Percentiles rank a stretch among this genome's conserved stretches.
Evolutionary conservation across 2,113 vertebrate genomes (phyloP).

Genomic region (Bos javanicus): DNA sequence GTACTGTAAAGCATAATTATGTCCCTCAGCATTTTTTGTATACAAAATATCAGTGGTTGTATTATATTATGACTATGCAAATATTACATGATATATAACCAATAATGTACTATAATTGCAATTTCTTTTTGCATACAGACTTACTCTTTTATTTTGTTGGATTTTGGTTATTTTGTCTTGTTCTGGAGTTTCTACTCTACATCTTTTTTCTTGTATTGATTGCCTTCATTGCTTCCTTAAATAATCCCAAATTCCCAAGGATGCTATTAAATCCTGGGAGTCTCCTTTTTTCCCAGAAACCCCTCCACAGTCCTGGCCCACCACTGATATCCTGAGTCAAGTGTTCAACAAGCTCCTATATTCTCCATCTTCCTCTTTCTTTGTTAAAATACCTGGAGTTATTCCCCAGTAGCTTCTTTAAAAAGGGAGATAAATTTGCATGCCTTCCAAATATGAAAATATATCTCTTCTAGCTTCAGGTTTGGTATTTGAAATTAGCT

Average conservation of each 20-base stretch:
- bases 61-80: not conserved
- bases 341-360: not conserved
- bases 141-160: not conserved
- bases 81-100: not conserved
- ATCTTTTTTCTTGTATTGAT: not conserved
- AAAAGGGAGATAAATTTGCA: not conserved
- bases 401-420: not conserved
- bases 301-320: no score
- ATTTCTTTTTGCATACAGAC: not conserved
- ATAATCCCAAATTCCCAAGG: not conserved
- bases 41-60: not conserved
- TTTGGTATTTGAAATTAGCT: not conserved
- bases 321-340: not conserved
- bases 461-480: not conserved
- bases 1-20: not conserved
- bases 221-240: not conserved
- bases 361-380: not conserved
- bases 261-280: not conserved
- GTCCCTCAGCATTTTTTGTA: not conserved
- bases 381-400: not conserved
- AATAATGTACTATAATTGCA: not conserved
- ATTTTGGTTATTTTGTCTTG: not conserved
- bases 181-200: not conserved
- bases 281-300: not conserved
- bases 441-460: not conserved